Conservation (phyloP, 2,888 invertebrate species). For the Metopia argyrocephala region DNA sequence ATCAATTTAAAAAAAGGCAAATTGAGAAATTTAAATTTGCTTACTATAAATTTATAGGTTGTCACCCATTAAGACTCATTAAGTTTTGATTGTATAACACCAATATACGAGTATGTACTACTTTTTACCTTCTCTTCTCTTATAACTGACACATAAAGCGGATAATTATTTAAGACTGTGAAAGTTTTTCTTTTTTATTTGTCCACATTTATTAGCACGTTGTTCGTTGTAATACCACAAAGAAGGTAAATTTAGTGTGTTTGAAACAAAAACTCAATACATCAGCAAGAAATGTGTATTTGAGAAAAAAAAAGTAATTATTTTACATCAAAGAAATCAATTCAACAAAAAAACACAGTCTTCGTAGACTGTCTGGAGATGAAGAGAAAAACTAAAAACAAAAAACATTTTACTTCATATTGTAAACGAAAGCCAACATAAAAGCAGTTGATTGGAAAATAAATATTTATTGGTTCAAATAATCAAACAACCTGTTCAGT, state of each 20-base stretch:
- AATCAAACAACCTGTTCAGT: not conserved
- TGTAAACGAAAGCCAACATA: no score
- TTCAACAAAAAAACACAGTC: not conserved
- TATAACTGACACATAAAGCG: no score
- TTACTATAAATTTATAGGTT: no score
- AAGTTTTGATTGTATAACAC: not conserved
- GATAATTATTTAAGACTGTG: no score
- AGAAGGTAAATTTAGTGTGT: no score
- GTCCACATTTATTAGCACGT: conserved; percentile 11
- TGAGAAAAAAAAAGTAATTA: no score
- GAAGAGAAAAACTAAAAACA: not conserved
- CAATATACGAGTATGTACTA: not conserved
- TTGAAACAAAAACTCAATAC: no score
- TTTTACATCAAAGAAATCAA: conserved; percentile 4
- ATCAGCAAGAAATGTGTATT: no score
- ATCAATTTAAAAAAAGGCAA: no score
- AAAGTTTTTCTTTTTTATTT: conserved; percentile 25
- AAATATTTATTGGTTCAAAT: not conserved
- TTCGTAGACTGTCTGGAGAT: no score
- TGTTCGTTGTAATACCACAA: not conserved
- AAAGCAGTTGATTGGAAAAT: not conserved
- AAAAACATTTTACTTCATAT: not conserved
- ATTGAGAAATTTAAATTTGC: not conserved
- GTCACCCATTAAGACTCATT: no score
- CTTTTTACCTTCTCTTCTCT: not conserved